phyloP scores from a whole-genome alignment of 2,797 vertebrate genomes.

The Acanthurus leucopareius region DNA sequence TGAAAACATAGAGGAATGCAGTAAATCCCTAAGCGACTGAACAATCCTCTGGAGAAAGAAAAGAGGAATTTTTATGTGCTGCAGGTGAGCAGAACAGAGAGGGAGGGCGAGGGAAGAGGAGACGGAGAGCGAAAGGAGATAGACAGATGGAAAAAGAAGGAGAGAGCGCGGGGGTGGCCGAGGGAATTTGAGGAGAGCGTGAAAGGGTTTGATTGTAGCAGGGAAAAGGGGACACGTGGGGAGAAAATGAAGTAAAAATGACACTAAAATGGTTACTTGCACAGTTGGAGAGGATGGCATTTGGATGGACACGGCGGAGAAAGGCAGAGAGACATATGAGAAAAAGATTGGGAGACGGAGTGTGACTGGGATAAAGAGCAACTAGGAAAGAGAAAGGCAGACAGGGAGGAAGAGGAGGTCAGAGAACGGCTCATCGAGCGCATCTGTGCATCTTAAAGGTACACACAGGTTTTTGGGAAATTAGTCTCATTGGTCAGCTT shows the following conservation, averaged over 20 bases:
- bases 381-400: conserved; percentile 33
- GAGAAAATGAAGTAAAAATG: conserved; percentile 74
- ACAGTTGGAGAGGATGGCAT: conserved; percentile 49
- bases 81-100: conserved; percentile 87
- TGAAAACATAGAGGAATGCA: conserved; percentile 84
- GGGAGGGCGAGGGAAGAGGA: conserved; percentile 64
- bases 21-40: conserved; percentile 86
- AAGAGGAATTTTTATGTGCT: conserved; percentile 92
- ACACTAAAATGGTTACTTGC: conserved; percentile 54
- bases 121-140: conserved; percentile 59
- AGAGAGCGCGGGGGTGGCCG: conserved; percentile 76
- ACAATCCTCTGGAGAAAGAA: conserved; percentile 87
- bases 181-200: conserved; percentile 78
- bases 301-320: conserved; percentile 33
- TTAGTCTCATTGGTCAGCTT: background rate
- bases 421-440: conserved; percentile 14
- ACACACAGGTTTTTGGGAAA: conserved; percentile 27
- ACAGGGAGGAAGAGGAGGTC: conserved; percentile 47
- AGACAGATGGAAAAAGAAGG: conserved; percentile 79
- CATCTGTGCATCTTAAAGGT: conserved; percentile 62
- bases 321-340: conserved; percentile 60
- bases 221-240: conserved; percentile 64
- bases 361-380: conserved; percentile 41
- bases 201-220: conserved; percentile 79
- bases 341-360: conserved; percentile 63